Conservation (phyloP, 2,888 invertebrate species). For the Aproaerema taeniolella region DNA sequence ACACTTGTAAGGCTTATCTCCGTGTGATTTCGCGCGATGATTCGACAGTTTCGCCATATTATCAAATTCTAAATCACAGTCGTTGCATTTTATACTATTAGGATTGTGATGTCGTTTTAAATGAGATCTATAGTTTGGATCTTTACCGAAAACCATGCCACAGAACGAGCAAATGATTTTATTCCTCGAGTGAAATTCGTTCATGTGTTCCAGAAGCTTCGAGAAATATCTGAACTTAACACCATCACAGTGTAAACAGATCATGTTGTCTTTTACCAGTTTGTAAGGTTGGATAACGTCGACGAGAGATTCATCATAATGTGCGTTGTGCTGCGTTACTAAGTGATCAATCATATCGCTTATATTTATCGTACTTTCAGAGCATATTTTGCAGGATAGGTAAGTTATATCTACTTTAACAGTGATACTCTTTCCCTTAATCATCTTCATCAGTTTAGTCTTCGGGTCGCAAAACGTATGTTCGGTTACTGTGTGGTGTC, state of each 20-base stretch:
- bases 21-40: conserved; percentile 34
- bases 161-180: conserved; percentile 32
- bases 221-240: conserved; percentile 29
- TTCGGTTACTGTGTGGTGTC: conserved; percentile 25
- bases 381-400: conserved; percentile 32
- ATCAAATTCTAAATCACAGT: conserved; percentile 32
- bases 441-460: conserved; percentile 24
- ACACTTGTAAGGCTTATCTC: conserved; percentile 31
- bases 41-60: conserved; percentile 25
- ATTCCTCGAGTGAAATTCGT: conserved; percentile 28
- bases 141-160: conserved; percentile 27
- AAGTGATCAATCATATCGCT: conserved; percentile 30
- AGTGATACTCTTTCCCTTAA: conserved; percentile 26
- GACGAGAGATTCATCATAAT: conserved; percentile 26
- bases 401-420: conserved; percentile 31
- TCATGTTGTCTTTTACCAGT: conserved; percentile 28
- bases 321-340: conserved; percentile 25
- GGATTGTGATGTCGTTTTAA: conserved; percentile 26
- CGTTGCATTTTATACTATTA: conserved; percentile 26
- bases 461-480: conserved; percentile 25
- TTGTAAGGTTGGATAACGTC: conserved; percentile 28
- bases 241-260: conserved; percentile 27
- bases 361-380: conserved; percentile 19
- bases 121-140: conserved; percentile 28
- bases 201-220: conserved; percentile 32